A percentile compares a stretch with the other conserved stretches of the same genome.
Evolutionary conservation across 1,140 invertebrate genomes (phyloP).

Genomic region (Ips nitidus): DNA sequence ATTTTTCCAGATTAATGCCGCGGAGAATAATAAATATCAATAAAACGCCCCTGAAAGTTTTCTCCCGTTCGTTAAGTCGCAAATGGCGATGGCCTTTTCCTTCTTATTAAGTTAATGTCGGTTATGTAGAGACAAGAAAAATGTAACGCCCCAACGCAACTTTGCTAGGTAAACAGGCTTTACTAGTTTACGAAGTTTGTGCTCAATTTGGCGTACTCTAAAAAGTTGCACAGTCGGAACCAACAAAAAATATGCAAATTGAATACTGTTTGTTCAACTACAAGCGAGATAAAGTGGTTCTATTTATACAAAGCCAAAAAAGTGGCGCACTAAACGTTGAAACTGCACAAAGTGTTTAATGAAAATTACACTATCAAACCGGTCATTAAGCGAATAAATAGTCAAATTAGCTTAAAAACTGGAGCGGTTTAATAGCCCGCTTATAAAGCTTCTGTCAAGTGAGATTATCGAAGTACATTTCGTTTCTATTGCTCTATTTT

Average conservation of each 20-base stretch:
- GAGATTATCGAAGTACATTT: not conserved
- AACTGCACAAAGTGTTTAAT: constrained; percentile 22
- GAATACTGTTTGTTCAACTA: no score
- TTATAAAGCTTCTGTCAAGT: constrained; percentile 12
- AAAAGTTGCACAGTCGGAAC: constrained; percentile 2
- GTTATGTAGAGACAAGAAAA: constrained; percentile 22
- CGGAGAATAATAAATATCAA: constrained; percentile 30
- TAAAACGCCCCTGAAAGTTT: constrained; percentile 25
- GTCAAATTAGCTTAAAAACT: constrained; percentile 17
- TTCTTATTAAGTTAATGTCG: constrained; percentile 29
- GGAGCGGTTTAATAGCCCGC: constrained; percentile 6
- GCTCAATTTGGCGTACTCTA: not conserved
- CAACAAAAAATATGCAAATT: not conserved
- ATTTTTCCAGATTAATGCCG: constrained; percentile 26
- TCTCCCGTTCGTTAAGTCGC: constrained; percentile 23
- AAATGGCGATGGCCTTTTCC: constrained; percentile 24
- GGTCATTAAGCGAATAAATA: constrained; percentile 18
- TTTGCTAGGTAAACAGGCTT: not conserved
- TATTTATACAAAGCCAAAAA: not conserved
- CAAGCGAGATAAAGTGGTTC: no score
- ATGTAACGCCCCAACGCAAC: constrained; percentile 8
- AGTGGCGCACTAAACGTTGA: constrained; percentile 7
- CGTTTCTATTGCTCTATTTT: not conserved
- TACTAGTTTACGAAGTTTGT: constrained; percentile 7
- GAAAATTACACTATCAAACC: constrained; percentile 18